These are phyloP conservation scores for Promerops cafer DNA, from an alignment of 2,113 vertebrate species.

Conservation along the genomic window DNA sequence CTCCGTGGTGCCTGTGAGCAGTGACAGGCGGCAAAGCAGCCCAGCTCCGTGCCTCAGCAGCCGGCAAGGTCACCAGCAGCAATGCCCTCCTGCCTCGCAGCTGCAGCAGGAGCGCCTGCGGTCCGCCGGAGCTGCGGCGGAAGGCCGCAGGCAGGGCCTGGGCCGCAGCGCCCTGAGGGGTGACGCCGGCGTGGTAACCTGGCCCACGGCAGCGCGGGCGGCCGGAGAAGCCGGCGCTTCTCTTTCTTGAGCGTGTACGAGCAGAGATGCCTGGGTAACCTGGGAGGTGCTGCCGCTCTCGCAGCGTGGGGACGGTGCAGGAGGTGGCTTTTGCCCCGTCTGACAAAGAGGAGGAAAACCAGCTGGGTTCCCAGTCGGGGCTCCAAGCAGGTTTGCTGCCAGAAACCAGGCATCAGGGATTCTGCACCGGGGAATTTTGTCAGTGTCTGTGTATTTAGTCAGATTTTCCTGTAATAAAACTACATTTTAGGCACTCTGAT, in stretches of 20 bases:
- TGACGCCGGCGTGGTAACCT: neutral
- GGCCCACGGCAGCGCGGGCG: neutral
- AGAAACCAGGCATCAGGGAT: neutral
- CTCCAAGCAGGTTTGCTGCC: neutral
- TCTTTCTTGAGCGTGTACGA: fast-evolving
- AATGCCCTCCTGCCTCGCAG: neutral
- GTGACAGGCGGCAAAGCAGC: neutral
- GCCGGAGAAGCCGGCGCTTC: neutral
- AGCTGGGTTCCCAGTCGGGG: neutral
- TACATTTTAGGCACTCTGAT: neutral
- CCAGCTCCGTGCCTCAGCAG: neutral
- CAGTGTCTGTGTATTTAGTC: constrained; percentile 11
- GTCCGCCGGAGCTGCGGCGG: neutral
- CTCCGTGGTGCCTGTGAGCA: neutral
- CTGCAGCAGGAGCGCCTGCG: neutral
- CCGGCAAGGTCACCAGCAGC: fast-evolving
- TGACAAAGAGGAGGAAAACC: neutral
- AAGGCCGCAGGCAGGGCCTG: neutral
- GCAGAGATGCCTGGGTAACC: neutral
- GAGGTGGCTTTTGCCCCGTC: neutral
- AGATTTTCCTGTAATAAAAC: constrained; percentile 40
- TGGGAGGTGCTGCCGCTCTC: neutral
- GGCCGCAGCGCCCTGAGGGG: neutral
- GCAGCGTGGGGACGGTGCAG: neutral
- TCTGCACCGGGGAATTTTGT: neutral